These are phyloP conservation scores for Nasonovia ribisnigri DNA, from an alignment of 2,888 invertebrate genomes.

Conservation along the genomic window DNA sequence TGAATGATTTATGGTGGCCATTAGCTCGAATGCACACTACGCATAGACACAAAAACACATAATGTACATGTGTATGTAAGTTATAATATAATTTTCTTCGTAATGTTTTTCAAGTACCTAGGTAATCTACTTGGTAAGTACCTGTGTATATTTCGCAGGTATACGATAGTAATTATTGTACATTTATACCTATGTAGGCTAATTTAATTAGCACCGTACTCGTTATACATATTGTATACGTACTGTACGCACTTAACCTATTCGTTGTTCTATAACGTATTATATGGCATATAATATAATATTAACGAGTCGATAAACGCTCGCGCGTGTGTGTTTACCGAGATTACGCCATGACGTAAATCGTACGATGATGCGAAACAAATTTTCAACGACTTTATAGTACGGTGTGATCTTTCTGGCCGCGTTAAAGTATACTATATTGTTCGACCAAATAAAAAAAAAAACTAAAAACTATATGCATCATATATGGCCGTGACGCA, in stretches of 20 bases:
- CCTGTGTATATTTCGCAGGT: neutral
- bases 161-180: neutral
- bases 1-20: constrained; percentile 21
- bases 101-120: neutral
- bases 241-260: neutral
- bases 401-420: neutral
- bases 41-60: neutral
- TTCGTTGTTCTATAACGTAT: neutral
- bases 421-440: neutral
- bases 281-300: neutral
- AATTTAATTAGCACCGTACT: constrained; percentile 5
- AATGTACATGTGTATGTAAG: neutral
- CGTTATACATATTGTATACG: neutral
- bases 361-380: constrained; percentile 24
- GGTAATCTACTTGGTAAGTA: neutral
- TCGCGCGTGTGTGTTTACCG: neutral
- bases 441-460: neutral
- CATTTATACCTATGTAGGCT: neutral
- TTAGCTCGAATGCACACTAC: neutral
- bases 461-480: neutral
- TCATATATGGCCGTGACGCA: neutral
- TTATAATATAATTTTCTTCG: neutral
- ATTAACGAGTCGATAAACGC: constrained; percentile 28
- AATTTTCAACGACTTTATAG: neutral
- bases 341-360: constrained; percentile 47